Conservation (phyloP, 23 tunicate genomes). For the Phallusia fumigata region DNA sequence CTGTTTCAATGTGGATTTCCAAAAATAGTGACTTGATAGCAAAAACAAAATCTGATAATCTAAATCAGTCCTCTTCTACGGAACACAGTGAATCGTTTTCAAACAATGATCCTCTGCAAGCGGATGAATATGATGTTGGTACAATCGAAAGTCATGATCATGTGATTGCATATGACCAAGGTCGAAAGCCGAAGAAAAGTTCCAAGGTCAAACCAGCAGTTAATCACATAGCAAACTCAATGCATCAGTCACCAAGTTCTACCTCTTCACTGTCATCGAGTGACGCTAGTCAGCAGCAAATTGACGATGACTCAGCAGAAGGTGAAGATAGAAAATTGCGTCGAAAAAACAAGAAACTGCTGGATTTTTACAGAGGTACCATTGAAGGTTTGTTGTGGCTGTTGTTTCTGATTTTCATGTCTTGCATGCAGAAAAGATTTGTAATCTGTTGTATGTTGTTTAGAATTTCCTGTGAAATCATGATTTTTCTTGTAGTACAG, state of each 20-base stretch:
- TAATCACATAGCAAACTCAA: neutral
- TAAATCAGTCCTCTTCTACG: neutral
- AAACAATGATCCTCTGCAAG: neutral
- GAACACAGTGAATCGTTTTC: neutral
- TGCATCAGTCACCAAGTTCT: neutral
- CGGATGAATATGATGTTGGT: neutral
- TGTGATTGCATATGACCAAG: neutral
- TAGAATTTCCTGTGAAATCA: neutral
- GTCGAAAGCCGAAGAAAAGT: neutral
- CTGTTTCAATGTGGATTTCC: constrained; percentile 71
- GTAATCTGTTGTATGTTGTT: neutral
- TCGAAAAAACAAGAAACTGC: constrained; percentile 29
- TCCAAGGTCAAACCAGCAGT: neutral
- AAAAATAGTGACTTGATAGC: constrained; percentile 14
- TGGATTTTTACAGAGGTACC: constrained; percentile 47
- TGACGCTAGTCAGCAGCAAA: neutral
- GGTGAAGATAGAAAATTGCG: neutral
- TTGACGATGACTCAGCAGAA: neutral
- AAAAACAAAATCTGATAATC: neutral
- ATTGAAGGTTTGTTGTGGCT: constrained; percentile 22
- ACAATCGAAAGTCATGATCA: constrained; percentile 3
- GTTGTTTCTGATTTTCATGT: neutral
- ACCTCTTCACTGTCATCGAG: neutral
- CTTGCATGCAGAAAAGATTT: neutral
- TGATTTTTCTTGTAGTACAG: neutral